Evolutionary conservation across 2,113 vertebrate species (phyloP), one percentile per base, ranked within the genome.

Genomic region (Cyrtonyx montezumae): DNA sequence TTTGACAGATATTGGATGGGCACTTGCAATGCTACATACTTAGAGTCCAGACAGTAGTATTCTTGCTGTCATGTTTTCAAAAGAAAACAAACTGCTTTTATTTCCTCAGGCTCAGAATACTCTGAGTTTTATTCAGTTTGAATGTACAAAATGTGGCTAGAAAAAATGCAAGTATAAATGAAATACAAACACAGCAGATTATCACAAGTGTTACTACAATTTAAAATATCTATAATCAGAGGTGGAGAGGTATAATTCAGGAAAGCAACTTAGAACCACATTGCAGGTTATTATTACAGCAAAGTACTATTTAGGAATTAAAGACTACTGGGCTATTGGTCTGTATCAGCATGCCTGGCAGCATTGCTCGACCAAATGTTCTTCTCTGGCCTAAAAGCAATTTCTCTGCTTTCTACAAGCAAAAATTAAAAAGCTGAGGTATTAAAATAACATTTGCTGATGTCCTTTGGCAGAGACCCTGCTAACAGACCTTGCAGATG

Each of bases 291-390:
- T 83, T 71, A 89, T 55, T 83, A 65, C 16, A 80, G 56, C n/a
- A 85, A 59, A 36, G 37, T 67, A 28, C 30, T 71, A 75, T 87
- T 91, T 75, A 85, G 56, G 81, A 85, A 65, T 94, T 80, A 70
- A 87, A 89, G 76, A 74, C 56, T 59, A 46, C 32, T 36, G 49
- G 30, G 32, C 14, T 75, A 55, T 59, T 59, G 62, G 74, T 82
- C 67, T 74, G 37, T 30, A 77, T 46, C 42, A 75, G 79, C 63
- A 77, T 36, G 61, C 32, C 59, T 91, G 63, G 85, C 23, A 58
- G 63, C 45, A 79, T 68, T 67, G 37, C 42, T 5, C 67, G 43
- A 59, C 18, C 75, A 85, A 91, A 74, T 55, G 32, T 55, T 74
- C 45, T 65, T 17, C 21, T 42, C 22, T 55, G 51, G 22, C 46